A percentile compares a stretch with the other conserved stretches of the same genome.
Evolutionary conservation across 2,113 vertebrate species (phyloP).

Genomic region (Scortum barcoo): DNA sequence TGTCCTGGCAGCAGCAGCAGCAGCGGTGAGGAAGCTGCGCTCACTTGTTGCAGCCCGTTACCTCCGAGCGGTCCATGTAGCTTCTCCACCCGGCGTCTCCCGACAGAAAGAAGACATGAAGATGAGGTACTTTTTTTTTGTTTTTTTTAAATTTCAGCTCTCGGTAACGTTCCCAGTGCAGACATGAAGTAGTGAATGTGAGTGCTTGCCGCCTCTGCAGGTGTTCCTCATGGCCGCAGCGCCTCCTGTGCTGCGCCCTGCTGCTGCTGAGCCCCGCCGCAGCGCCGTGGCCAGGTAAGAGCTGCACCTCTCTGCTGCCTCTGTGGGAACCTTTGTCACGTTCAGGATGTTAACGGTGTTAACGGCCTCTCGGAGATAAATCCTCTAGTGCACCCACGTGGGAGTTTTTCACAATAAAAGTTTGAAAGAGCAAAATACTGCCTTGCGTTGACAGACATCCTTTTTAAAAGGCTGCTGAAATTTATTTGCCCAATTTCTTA

Average conservation of each 20-base stretch:
- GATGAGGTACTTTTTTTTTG: slow-evolving; percentile 68
- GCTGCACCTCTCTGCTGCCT: too few relatives aligned
- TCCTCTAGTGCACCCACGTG: too few relatives aligned
- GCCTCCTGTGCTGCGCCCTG: slow-evolving; percentile 75
- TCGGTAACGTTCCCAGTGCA: rapidly evolving
- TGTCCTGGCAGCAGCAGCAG: slow-evolving; percentile 22
- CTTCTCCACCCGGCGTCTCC: not conserved
- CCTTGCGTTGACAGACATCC: not conserved
- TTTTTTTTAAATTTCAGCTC: not conserved
- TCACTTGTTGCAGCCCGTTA: not conserved
- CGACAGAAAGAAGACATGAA: slow-evolving; percentile 62
- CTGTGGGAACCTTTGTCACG: not conserved
- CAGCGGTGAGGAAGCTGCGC: slow-evolving; percentile 11
- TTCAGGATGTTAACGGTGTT: not conserved
- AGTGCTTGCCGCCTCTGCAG: slow-evolving; percentile 72
- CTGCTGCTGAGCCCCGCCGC: slow-evolving; percentile 61
- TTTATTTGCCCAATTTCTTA: not conserved
- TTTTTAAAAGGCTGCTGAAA: not conserved
- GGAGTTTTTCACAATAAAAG: not conserved
- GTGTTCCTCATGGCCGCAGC: slow-evolving; percentile 79
- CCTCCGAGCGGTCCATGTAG: slow-evolving; percentile 44
- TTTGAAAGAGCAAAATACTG: not conserved
- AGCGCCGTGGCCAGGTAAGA: slow-evolving; percentile 83
- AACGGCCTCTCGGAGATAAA: not conserved
- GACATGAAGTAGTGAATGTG: slow-evolving; percentile 3